Percentiles rank a stretch among this genome's conserved stretches.
Conservation (phyloP, 2,888 invertebrate genomes). For the Callinectes sapidus region DNA sequence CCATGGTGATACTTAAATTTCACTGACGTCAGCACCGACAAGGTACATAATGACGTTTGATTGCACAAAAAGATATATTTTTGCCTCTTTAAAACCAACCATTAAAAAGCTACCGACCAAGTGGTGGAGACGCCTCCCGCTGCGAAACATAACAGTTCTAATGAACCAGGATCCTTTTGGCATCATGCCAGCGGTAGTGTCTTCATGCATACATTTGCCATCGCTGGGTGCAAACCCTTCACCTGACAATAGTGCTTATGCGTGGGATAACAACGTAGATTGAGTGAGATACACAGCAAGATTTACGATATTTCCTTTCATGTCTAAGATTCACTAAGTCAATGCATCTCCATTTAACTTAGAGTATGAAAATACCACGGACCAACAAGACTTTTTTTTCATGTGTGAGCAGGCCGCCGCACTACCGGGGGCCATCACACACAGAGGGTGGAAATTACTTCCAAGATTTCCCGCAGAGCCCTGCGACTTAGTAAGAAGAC, state of each 20-base stretch:
- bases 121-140: not conserved
- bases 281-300: not conserved
- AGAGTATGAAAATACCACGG: not conserved
- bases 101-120: not conserved
- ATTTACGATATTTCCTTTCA: not conserved
- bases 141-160: not conserved
- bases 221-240: not conserved
- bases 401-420: not conserved
- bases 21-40: constrained; percentile 27
- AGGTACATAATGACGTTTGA: constrained; percentile 10
- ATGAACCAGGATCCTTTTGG: constrained; percentile 7
- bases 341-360: not conserved
- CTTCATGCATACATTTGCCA: not conserved
- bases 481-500: not conserved
- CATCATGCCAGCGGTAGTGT: not conserved
- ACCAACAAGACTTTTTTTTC: not conserved
- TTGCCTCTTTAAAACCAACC: not conserved
- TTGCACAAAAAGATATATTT: constrained; percentile 27
- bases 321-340: not conserved
- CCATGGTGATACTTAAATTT: constrained; percentile 14
- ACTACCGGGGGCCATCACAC: not conserved
- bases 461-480: not conserved
- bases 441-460: not conserved
- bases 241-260: not conserved
- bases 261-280: not conserved